Percentiles rank a stretch among this genome's conserved stretches.
phyloP scores from a whole-genome alignment of 2,888 invertebrate genomes.

The Eugnorisma glareosa region DNA sequence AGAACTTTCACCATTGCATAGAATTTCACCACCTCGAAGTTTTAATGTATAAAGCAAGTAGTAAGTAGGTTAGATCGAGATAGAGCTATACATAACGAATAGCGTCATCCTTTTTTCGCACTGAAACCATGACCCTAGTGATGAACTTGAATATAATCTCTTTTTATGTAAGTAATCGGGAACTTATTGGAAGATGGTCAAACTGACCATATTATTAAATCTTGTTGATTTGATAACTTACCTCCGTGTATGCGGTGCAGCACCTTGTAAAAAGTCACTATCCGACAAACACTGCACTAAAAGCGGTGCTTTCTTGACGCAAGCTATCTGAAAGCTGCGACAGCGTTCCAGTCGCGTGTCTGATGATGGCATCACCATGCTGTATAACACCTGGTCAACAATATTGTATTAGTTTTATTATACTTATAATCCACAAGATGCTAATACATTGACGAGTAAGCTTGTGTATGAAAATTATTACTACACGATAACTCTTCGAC shows the following conservation, averaged over 20 bases:
- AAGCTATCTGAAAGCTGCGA: slow-evolving; percentile 90
- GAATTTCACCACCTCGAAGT: neutral
- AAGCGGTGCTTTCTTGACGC: slow-evolving; percentile 90
- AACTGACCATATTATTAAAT: neutral
- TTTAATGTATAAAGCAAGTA: too few species aligned
- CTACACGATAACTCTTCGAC: neutral
- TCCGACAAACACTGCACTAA: slow-evolving; percentile 87
- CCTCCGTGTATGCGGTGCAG: slow-evolving; percentile 88
- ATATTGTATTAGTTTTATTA: slow-evolving; percentile 36
- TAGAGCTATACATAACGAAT: neutral
- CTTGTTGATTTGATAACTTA: slow-evolving; percentile 62
- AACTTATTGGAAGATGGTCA: neutral
- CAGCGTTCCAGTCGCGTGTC: slow-evolving; percentile 94
- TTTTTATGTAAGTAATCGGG: neutral
- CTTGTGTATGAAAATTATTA: neutral
- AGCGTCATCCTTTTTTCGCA: neutral
- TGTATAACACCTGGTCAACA: slow-evolving; percentile 93
- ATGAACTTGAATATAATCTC: neutral
- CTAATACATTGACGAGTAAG: neutral
- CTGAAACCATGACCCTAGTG: neutral
- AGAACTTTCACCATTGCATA: neutral
- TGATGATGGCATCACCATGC: slow-evolving; percentile 97
- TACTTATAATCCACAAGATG: neutral
- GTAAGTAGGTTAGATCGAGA: neutral
- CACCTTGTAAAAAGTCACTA: slow-evolving; percentile 86